Percentiles rank a stretch among this genome's conserved stretches.
Conservation (phyloP, 2,797 vertebrate species). For the Salmo trutta region DNA sequence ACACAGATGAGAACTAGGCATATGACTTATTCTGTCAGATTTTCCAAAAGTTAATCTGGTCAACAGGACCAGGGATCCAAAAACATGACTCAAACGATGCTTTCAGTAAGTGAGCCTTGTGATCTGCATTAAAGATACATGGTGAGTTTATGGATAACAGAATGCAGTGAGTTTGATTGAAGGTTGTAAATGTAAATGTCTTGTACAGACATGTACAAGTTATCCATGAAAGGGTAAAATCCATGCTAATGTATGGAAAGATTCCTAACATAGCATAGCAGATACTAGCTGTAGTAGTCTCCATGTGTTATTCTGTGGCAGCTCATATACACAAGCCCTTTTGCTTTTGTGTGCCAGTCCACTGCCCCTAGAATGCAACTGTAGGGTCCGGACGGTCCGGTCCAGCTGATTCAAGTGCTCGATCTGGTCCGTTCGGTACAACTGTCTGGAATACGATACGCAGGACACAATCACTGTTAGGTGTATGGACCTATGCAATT, state of each 20-base stretch:
- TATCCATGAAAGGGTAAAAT: background rate
- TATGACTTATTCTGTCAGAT: background rate
- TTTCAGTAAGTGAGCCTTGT: background rate
- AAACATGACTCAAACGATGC: background rate
- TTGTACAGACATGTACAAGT: background rate
- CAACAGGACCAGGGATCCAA: background rate
- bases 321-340: slow-evolving; percentile 63
- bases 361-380: slow-evolving; percentile 30
- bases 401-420: slow-evolving; percentile 48
- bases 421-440: background rate
- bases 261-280: slow-evolving; percentile 23
- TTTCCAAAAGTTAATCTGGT: background rate
- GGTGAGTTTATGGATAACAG: background rate
- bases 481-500: slow-evolving; percentile 2
- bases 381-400: slow-evolving; percentile 28
- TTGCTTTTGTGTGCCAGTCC: slow-evolving; percentile 24
- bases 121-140: slow-evolving; percentile 12
- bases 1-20: background rate
- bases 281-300: slow-evolving; percentile 23
- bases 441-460: background rate
- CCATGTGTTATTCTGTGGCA: slow-evolving; percentile 50
- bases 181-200: too few species aligned
- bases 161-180: background rate
- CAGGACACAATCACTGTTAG: background rate
- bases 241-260: background rate